Percentiles rank a stretch among this genome's conserved stretches.
Conservation (phyloP, 53 echinoderm and acorn worm genomes). For the Apostichopus leukothele region DNA sequence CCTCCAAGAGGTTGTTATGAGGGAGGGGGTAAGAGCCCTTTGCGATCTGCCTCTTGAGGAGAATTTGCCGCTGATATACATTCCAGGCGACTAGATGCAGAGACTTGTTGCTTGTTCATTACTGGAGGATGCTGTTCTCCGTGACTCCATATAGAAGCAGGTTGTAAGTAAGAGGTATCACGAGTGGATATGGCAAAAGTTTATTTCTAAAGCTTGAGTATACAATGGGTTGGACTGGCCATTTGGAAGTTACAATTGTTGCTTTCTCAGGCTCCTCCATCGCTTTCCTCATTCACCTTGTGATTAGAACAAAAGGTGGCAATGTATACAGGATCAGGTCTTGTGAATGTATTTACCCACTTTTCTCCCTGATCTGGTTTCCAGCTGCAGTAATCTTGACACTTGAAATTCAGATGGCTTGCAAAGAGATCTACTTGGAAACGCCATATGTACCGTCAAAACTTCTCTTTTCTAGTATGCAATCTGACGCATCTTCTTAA, state of each 20-base stretch:
- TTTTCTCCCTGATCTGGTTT: neutral
- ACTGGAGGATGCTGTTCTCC: neutral
- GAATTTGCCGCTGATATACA: constrained; percentile 24
- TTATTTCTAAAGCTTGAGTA: constrained; percentile 6
- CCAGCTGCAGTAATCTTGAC: too few relatives aligned
- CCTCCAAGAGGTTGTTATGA: neutral
- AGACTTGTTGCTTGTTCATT: neutral
- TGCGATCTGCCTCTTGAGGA: constrained; percentile 9
- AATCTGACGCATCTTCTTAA: neutral
- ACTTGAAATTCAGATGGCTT: too few relatives aligned
- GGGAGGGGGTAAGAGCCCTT: neutral
- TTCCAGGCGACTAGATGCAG: constrained; percentile 17
- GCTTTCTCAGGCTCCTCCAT: neutral
- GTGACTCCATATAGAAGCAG: neutral
- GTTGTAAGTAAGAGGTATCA: neutral
- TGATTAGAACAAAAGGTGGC: too few relatives aligned
- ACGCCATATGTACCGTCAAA: too few relatives aligned
- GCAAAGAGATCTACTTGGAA: too few relatives aligned
- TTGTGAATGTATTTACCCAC: too few relatives aligned
- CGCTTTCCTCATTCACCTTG: too few relatives aligned
- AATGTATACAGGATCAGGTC: too few relatives aligned
- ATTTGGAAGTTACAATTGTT: neutral
- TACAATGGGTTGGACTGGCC: neutral
- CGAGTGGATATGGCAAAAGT: neutral
- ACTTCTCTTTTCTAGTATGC: neutral